Evolutionary conservation across 2,888 invertebrate genomes (phyloP).

Genomic region (Mesochorus sp.): DNA sequence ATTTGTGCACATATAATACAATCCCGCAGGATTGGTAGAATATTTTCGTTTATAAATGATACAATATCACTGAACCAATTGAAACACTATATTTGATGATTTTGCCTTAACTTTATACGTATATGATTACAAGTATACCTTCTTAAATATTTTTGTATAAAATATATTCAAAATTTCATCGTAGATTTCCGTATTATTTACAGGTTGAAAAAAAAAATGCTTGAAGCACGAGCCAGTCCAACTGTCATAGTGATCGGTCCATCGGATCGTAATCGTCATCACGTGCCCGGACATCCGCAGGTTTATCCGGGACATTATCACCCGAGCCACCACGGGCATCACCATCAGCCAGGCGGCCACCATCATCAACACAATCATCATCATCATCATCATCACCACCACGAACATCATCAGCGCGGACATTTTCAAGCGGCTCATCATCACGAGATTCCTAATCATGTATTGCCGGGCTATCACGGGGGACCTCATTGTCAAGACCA

Average conservation of each 20-base stretch:
- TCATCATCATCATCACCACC: slow-evolving; percentile 30
- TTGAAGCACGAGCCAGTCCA: neutral
- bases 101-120: no score
- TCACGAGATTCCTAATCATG: slow-evolving; percentile 23
- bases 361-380: neutral
- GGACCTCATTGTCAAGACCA: slow-evolving; percentile 22
- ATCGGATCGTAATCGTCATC: neutral
- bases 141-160: no score
- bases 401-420: slow-evolving; percentile 35
- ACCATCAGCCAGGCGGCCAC: neutral
- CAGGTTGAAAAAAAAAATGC: neutral
- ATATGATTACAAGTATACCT: no score
- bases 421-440: slow-evolving; percentile 19
- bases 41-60: no score
- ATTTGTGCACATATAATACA: no score
- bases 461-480: slow-evolving; percentile 21
- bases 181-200: neutral
- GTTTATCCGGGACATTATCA: neutral
- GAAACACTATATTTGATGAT: no score
- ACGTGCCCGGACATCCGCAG: neutral
- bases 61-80: no score
- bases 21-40: no score
- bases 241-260: neutral
- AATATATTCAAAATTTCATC: neutral
- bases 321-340: slow-evolving; percentile 15